Percentiles rank a stretch among this genome's conserved stretches.
Evolutionary conservation across 1,140 invertebrate genomes (phyloP).

Genomic region (Cheumatopsyche charites): DNA sequence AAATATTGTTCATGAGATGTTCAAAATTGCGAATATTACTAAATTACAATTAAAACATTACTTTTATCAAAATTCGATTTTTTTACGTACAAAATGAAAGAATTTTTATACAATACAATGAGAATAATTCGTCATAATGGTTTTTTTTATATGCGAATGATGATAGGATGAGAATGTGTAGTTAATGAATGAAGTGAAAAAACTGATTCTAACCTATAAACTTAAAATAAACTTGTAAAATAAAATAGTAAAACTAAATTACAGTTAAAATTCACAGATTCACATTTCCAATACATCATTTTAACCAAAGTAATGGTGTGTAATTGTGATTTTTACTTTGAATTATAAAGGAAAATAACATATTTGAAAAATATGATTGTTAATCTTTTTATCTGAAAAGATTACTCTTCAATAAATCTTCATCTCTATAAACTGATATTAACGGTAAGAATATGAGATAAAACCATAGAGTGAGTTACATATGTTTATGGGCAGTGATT

Average conservation of each 20-base stretch:
- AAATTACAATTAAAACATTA: neutral
- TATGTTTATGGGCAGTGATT: no score
- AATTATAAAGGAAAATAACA: no score
- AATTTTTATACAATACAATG: slow-evolving; percentile 15
- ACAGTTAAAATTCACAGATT: slow-evolving; percentile 42
- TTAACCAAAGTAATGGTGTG: no score
- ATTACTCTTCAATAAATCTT: no score
- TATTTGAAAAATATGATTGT: no score
- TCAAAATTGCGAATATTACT: neutral
- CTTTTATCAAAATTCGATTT: neutral
- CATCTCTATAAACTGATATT: no score
- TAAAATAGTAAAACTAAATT: slow-evolving; percentile 47
- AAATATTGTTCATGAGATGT: no score
- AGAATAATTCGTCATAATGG: slow-evolving; percentile 6
- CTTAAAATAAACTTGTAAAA: slow-evolving; percentile 38
- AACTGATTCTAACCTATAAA: slow-evolving; percentile 43
- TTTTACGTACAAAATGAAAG: slow-evolving; percentile 16
- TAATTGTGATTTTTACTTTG: no score
- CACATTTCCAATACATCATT: slow-evolving; percentile 3
- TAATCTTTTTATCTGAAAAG: no score
- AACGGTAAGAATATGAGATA: neutral
- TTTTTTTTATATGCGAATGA: slow-evolving; percentile 6
- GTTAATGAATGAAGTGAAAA: slow-evolving; percentile 34
- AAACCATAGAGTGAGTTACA: no score
- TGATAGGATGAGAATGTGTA: slow-evolving; percentile 21